phyloP scores from a whole-genome alignment of 2,113 vertebrate genomes.

The Poeciliopsis turrubarensis region DNA sequence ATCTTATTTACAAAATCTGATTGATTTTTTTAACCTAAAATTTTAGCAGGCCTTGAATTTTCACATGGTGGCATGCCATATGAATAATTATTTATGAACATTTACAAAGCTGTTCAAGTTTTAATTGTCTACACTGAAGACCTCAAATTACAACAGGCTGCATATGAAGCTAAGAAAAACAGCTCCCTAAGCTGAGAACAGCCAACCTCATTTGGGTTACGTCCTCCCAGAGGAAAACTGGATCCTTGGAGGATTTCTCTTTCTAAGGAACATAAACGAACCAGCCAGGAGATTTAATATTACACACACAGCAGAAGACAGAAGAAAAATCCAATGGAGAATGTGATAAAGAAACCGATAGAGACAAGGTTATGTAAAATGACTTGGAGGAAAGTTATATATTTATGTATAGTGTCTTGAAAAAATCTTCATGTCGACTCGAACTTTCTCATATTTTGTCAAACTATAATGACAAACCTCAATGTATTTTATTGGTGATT shows the following conservation, averaged over 20 bases:
- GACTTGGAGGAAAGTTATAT: not conserved
- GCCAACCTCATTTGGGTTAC: slow-evolving; percentile 71
- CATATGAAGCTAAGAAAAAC: slow-evolving; percentile 42
- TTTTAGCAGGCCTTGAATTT: too few relatives aligned
- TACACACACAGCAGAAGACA: slow-evolving; percentile 20
- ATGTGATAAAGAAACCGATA: not conserved
- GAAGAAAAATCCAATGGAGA: slow-evolving; percentile 7
- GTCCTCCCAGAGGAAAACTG: slow-evolving; percentile 54
- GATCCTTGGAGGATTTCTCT: slow-evolving; percentile 63
- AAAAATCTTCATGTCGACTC: not conserved
- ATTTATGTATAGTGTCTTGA: not conserved
- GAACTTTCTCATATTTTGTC: too few relatives aligned
- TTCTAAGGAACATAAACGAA: slow-evolving; percentile 65
- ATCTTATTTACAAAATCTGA: too few relatives aligned
- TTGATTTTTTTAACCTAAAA: too few relatives aligned
- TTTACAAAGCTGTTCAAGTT: not conserved
- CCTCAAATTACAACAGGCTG: slow-evolving; percentile 45
- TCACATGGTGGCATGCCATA: too few relatives aligned
- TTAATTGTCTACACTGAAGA: not conserved
- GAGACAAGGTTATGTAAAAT: not conserved
- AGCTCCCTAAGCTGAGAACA: slow-evolving; percentile 46
- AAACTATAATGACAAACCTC: too few relatives aligned
- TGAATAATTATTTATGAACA: too few relatives aligned
- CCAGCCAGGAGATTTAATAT: slow-evolving; percentile 37
- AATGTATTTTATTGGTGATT: too few relatives aligned